Conservation (phyloP, 2,797 vertebrate genomes). For the Martes flavigula region DNA sequence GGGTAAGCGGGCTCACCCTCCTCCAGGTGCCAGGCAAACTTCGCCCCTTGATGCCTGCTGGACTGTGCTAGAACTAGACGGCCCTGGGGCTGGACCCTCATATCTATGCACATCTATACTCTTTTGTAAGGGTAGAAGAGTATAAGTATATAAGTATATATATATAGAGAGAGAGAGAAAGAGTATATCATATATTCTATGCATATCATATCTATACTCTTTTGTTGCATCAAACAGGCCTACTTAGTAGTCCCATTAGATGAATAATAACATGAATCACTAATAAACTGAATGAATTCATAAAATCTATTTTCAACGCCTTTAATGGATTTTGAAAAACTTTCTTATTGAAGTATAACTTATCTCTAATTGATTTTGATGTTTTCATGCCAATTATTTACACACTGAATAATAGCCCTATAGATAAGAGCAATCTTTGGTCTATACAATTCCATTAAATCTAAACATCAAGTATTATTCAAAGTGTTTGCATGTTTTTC, state of each 20-base stretch:
- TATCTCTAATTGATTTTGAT: not conserved
- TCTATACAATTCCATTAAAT: accelerated
- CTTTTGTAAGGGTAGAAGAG: too few species aligned
- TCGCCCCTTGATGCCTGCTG: not conserved
- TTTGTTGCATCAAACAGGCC: not conserved
- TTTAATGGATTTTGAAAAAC: not conserved
- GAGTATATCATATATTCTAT: too few species aligned
- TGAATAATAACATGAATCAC: not conserved
- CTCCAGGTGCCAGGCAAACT: not conserved
- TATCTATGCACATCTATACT: too few species aligned
- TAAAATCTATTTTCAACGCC: not conserved
- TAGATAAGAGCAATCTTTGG: not conserved
- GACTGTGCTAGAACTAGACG: accelerated
- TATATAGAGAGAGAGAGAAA: too few species aligned
- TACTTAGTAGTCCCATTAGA: not conserved
- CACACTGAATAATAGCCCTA: not conserved
- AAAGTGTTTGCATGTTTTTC: not conserved
- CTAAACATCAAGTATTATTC: not conserved
- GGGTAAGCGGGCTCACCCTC: not conserved
- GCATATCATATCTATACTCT: not conserved
- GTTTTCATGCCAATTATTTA: not conserved
- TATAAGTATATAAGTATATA: too few species aligned
- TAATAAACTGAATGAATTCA: not conserved
- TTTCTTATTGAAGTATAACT: not conserved
- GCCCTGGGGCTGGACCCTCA: not conserved